Conservation (phyloP, 2,113 vertebrate genomes). For the Oreochromis niloticus region DNA sequence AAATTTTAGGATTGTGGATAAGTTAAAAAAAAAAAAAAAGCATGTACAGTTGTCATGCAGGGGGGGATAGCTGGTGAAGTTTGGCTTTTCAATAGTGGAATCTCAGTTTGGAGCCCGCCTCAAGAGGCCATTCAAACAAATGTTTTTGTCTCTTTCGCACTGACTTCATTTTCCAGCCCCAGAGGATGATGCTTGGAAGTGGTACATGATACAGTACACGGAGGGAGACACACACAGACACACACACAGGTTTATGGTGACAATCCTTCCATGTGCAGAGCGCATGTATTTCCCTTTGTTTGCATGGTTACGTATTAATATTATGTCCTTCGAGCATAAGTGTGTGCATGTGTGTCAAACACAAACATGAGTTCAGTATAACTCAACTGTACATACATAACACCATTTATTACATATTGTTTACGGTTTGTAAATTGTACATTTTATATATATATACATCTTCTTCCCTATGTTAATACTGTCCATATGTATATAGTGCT, state of each 20-base stretch:
- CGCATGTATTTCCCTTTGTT: background rate
- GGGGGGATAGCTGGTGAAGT: background rate
- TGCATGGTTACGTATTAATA: background rate
- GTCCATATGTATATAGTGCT: no score
- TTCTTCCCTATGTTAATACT: no score
- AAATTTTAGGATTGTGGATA: background rate
- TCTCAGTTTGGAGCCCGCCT: background rate
- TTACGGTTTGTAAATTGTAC: no score
- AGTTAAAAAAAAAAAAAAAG: background rate
- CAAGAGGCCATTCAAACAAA: background rate
- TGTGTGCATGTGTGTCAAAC: background rate
- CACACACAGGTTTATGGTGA: background rate
- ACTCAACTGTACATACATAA: no score
- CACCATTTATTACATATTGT: no score
- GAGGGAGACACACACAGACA: background rate
- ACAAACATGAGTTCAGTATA: background rate
- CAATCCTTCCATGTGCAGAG: background rate
- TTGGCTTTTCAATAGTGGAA: background rate
- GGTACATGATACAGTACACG: background rate
- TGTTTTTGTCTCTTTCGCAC: background rate
- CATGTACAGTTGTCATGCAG: background rate
- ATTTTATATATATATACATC: no score
- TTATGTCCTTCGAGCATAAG: background rate
- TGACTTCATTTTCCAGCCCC: background rate
- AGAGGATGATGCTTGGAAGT: background rate